phyloP scores from a whole-genome alignment of 2,888 invertebrate species.

The Callimorpha dominula region DNA sequence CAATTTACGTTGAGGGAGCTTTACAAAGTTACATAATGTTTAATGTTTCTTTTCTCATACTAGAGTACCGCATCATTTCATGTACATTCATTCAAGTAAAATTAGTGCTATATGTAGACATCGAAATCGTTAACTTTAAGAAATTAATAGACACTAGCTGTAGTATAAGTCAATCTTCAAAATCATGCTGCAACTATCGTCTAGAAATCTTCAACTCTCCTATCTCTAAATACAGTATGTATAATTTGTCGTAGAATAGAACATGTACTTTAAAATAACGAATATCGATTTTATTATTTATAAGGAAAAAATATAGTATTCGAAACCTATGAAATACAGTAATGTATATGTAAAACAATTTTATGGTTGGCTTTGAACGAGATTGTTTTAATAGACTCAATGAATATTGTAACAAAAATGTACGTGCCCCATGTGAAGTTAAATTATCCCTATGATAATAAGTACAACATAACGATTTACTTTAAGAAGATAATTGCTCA shows the following conservation, averaged over 20 bases:
- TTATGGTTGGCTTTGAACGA: conserved; percentile 51
- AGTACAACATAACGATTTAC: conserved; percentile 78
- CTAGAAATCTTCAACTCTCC: conserved; percentile 60
- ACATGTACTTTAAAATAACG: conserved; percentile 78
- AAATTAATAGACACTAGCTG: conserved; percentile 49
- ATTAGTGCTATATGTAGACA: conserved; percentile 68
- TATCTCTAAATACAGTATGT: conserved; percentile 56
- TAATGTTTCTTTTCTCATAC: neutral
- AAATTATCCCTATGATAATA: conserved; percentile 75
- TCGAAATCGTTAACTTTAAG: conserved; percentile 61
- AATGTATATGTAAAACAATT: conserved; percentile 52
- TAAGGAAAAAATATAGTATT: conserved; percentile 66
- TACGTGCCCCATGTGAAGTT: conserved; percentile 56
- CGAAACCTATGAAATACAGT: conserved; percentile 57
- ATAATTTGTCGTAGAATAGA: conserved; percentile 84
- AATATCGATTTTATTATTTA: conserved; percentile 83
- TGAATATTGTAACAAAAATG: conserved; percentile 41
- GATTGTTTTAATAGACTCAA: conserved; percentile 45
- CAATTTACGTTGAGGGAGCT: neutral
- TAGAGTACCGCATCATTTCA: neutral
- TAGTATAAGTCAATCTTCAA: conserved; percentile 52
- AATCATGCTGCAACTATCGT: conserved; percentile 58
- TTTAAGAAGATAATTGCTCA: conserved; percentile 82
- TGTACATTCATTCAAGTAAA: conserved; percentile 22
- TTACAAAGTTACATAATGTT: conserved; percentile 21